Evolutionary conservation across 1,140 invertebrate genomes (phyloP).

Genomic region (Drosophila prosaltans): DNA sequence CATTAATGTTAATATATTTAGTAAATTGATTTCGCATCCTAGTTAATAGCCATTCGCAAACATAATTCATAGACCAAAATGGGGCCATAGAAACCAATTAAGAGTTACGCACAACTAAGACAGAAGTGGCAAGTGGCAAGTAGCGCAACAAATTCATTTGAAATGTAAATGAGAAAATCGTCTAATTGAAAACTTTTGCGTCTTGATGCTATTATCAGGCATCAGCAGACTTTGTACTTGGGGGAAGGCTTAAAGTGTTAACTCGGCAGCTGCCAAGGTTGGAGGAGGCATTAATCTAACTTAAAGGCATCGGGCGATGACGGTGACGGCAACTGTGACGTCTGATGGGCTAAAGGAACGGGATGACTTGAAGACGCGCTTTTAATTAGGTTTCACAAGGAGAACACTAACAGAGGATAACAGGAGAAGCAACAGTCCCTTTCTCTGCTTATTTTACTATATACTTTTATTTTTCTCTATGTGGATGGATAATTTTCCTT

Average conservation of each 20-base stretch:
- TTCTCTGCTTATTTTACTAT: not conserved
- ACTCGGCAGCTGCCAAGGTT: slow-evolving; percentile 42
- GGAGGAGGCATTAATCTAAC: slow-evolving; percentile 50
- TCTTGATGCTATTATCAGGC: slow-evolving; percentile 24
- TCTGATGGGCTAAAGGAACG: not conserved
- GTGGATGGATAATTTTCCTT: not conserved
- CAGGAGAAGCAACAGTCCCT: slow-evolving; percentile 25
- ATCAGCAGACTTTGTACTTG: slow-evolving; percentile 24
- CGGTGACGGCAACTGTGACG: slow-evolving; percentile 1
- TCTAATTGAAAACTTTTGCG: slow-evolving; percentile 76
- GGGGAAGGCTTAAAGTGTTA: slow-evolving; percentile 68
- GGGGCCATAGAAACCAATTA: slow-evolving; percentile 58
- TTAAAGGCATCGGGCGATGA: slow-evolving; percentile 23
- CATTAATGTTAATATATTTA: slow-evolving; percentile 6
- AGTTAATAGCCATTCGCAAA: slow-evolving; percentile 2
- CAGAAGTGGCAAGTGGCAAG: slow-evolving; percentile 44
- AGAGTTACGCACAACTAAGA: slow-evolving; percentile 45
- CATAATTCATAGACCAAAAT: slow-evolving; percentile 31
- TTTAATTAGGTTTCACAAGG: slow-evolving; percentile 62
- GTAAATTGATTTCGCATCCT: slow-evolving; percentile 10
- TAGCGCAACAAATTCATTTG: slow-evolving; percentile 67
- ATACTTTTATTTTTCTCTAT: not conserved
- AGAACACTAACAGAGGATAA: not conserved
- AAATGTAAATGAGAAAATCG: slow-evolving; percentile 74
- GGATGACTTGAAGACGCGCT: slow-evolving; percentile 53